Evolutionary conservation across 2,888 invertebrate genomes (phyloP), one percentile per base, ranked within the genome.

Genomic region (Netelia virgata): DNA sequence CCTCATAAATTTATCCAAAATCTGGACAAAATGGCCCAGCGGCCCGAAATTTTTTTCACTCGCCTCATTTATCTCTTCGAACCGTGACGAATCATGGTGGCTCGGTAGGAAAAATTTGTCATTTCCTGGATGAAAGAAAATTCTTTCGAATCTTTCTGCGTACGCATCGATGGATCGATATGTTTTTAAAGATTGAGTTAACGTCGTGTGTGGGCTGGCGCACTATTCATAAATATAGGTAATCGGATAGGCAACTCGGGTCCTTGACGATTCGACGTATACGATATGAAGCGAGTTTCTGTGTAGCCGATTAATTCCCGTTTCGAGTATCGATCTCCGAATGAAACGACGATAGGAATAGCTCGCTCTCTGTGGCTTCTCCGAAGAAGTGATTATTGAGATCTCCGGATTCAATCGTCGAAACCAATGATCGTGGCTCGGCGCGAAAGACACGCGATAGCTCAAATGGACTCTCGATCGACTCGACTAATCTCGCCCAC

Each of bases 271-370:
- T 64, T 59, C 28, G n/a, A 28, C 14, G 14, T 14, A 82, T 76
- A 66, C 8, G 18, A 57, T 57, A 18, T n/a, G 28, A 63, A 72
- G 23, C 16, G 64, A 76, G 57, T 63, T 72, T 72, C 18, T 36
- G 18, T 18, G 16, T 43, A 23, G 5, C 23, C 47, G 47, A 53
- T 47, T 69, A 64, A 55, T 18, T 66, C 57, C 70, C 70, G 16
- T 50, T 28, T 47, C 72, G 76, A 77, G 61, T 73, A 82, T 77
- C 72, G 82, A 77, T 77, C 77, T 68, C 74, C 41, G 55, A n/a
- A 64, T 23, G 47, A 78, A 78, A 63, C 55, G 64, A 14, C 23
- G 41, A 63, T 10, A 18, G 18, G 10, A 20, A 57, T 18, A 66
- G 47, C 41, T n/a, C 55, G 14, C 47, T 66, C 66, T 20, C 28